Evolutionary conservation across 1,140 invertebrate genomes (phyloP), one percentile per base, ranked within the genome.

Genomic region (Megalonaias nervosa): DNA sequence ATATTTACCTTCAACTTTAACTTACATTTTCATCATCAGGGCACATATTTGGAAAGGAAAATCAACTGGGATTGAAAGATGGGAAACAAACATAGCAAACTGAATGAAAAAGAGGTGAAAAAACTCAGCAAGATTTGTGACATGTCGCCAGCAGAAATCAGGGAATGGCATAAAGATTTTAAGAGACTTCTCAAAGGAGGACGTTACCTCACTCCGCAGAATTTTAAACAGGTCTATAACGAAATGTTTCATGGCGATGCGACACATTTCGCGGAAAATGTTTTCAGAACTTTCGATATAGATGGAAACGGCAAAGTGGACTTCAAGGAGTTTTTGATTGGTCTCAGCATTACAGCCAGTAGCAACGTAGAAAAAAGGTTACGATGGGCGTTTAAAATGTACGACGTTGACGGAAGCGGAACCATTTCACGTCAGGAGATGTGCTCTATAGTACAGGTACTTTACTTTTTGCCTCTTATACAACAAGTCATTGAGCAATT

Each of bases 381-480:
- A 14, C 94, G 95, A 75, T 98, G 97, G 96, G 94, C 97, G 13
- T 98, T 97, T 86, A 94, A 94, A 5, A 92, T 98, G 14, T 98
- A 98, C 90, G 96, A 98, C 89, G 92, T 97, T 12, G 95, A 97
- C 85, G 94, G 95, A 2, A 95, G 96, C 85, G 96, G 96, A 15
- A 90, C 94, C 71, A 95, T 97, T 77, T 95, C 94, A 55, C 94
- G 94, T 87, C 93, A 71, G 15, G 86, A 86, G 56, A 71, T 85
- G 58, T 56, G 38, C 15, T 68, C 85, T 23, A 86, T 86, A 17
- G 60, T 86, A 16, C 56, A 71, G 72, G 85, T 85, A 64, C 72
- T 68, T 16, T 17, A 26, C 60, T 48, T 71, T 23, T 12, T 14
- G 6, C 26, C 2, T 48, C 4, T 48, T 48, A 9, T 48, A 48